Conservation (phyloP, 1,140 invertebrate species). For the Physella acuta region DNA sequence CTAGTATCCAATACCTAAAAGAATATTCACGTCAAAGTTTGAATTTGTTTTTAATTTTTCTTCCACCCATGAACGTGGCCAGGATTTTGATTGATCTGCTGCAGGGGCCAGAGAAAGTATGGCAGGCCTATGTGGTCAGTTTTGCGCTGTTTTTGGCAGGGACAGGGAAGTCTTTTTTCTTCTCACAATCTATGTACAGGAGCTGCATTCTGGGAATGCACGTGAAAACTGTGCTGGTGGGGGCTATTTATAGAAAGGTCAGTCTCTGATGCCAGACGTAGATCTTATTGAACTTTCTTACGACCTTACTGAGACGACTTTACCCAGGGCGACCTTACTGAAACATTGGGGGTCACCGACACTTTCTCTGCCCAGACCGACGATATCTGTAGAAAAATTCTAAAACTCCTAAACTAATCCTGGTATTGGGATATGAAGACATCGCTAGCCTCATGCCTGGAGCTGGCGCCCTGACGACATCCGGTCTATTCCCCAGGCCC, state of each 20-base stretch:
- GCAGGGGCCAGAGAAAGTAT: conserved; percentile 52
- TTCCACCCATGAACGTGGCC: not conserved
- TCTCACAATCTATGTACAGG: conserved; percentile 58
- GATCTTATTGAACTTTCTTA: too few species aligned
- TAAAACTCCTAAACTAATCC: too few species aligned
- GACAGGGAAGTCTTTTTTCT: conserved; percentile 79
- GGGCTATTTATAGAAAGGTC: conserved; percentile 87
- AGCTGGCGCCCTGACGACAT: too few species aligned
- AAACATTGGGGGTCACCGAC: too few species aligned
- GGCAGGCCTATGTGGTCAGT: conserved; percentile 84
- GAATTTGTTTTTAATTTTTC: not conserved
- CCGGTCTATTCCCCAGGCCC: too few species aligned
- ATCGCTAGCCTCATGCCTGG: too few species aligned
- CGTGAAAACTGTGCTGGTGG: conserved; percentile 84
- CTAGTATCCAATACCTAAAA: not conserved
- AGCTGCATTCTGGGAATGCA: conserved; percentile 75
- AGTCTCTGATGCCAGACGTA: too few species aligned
- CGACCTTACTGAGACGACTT: too few species aligned
- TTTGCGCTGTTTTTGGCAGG: conserved; percentile 74
- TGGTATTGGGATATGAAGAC: too few species aligned
- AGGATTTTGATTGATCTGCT: conserved; percentile 14
- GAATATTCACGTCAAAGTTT: not conserved
- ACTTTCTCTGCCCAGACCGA: too few species aligned
- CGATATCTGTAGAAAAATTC: too few species aligned
- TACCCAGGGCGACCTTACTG: too few species aligned